Percentiles rank a stretch among this genome's conserved stretches.
Evolutionary conservation across 2,888 invertebrate species (phyloP).

Genomic region (Seladonia tumulorum): DNA sequence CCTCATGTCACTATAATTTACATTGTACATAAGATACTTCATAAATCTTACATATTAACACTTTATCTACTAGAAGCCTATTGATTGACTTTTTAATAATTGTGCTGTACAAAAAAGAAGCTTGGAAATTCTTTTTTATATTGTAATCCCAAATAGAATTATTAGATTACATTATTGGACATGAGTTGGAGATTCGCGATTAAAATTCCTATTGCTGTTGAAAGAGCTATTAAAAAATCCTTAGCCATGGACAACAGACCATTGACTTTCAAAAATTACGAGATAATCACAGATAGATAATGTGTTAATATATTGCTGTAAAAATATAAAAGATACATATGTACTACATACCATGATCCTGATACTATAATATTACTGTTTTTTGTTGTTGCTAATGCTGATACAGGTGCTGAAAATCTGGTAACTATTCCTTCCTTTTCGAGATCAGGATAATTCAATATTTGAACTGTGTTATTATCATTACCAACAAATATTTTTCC

Average conservation of each 20-base stretch:
- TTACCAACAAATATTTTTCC: slow-evolving; percentile 91
- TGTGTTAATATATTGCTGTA: neutral
- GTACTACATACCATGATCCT: slow-evolving; percentile 85
- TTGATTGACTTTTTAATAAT: neutral
- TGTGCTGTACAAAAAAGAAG: too few relatives aligned
- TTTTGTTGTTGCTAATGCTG: slow-evolving; percentile 90
- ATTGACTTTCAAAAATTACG: neutral
- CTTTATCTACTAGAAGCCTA: neutral
- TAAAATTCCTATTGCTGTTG: neutral
- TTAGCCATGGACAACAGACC: too few relatives aligned
- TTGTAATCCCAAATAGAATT: neutral
- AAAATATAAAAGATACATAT: neutral
- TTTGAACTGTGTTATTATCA: slow-evolving; percentile 93
- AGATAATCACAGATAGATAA: neutral
- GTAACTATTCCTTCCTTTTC: slow-evolving; percentile 94
- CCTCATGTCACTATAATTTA: slow-evolving; percentile 86
- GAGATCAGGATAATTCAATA: slow-evolving; percentile 92
- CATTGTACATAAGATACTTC: slow-evolving; percentile 26
- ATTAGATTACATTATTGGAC: neutral
- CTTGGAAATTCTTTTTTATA: neutral
- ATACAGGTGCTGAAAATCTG: slow-evolving; percentile 94
- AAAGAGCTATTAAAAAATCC: neutral
- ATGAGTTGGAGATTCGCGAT: neutral
- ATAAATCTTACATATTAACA: neutral
- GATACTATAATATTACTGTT: slow-evolving; percentile 82